A percentile compares a stretch with the other conserved stretches of the same genome.
phyloP scores from a whole-genome alignment of 2,797 vertebrate species.

The Chromobotia macracanthus region DNA sequence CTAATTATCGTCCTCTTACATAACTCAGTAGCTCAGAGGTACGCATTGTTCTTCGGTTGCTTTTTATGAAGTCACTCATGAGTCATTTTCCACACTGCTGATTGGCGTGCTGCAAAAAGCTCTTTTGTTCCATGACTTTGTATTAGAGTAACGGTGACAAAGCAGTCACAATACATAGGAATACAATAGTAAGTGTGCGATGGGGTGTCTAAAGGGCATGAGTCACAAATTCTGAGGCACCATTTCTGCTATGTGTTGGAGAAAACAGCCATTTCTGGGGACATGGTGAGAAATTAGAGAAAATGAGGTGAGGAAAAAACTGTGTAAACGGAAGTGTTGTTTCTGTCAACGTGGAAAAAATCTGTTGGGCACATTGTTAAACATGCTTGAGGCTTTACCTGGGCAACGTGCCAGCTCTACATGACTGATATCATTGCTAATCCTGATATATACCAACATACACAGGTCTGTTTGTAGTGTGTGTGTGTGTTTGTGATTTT shows the following conservation, averaged over 20 bases:
- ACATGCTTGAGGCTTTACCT: constrained; percentile 9
- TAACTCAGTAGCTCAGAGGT: constrained; percentile 21
- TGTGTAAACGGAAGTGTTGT: background rate
- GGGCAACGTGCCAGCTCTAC: constrained; percentile 1
- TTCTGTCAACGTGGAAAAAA: background rate
- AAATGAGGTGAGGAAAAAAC: background rate
- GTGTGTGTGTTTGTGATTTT: constrained; percentile 39
- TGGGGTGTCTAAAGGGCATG: background rate
- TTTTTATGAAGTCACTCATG: constrained; percentile 27
- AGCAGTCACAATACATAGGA: constrained; percentile 13
- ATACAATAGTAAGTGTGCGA: constrained; percentile 18
- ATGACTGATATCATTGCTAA: constrained; percentile 8
- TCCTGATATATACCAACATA: background rate
- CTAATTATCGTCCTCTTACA: constrained; percentile 12
- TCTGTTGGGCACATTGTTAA: background rate
- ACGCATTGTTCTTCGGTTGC: constrained; percentile 26
- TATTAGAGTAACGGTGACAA: constrained; percentile 17
- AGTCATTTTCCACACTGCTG: constrained; percentile 38
- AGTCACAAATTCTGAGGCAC: constrained; percentile 18
- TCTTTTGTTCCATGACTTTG: constrained; percentile 21
- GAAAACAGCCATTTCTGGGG: background rate
- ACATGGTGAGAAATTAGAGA: background rate
- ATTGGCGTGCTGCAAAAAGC: constrained; percentile 34
- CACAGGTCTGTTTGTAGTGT: background rate
- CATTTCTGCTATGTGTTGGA: background rate